Evolutionary conservation across 2,113 vertebrate species (phyloP).

Genomic region (Onychostruthus taczanowskii): DNA sequence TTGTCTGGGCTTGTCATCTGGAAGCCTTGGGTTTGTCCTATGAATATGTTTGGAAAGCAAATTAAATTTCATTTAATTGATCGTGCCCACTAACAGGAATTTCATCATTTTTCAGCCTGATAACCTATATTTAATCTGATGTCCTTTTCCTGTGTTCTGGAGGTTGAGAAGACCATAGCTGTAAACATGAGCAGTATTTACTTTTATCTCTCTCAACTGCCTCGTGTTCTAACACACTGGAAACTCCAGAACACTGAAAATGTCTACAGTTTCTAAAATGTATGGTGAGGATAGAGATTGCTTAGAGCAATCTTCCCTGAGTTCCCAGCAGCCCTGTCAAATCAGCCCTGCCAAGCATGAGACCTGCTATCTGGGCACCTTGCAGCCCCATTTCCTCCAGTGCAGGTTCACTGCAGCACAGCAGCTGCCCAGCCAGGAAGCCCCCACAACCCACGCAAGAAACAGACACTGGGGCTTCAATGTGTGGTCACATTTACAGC

Average conservation of each 20-base stretch:
- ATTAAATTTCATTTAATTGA: neutral
- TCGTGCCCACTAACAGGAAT: neutral
- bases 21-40: neutral
- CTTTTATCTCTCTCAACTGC: neutral
- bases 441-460: rapidly evolving
- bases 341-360: neutral
- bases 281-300: neutral
- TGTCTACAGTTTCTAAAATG: neutral
- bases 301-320: neutral
- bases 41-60: neutral
- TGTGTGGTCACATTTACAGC: neutral
- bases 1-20: neutral
- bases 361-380: neutral
- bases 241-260: neutral
- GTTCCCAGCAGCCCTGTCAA: neutral
- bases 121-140: neutral
- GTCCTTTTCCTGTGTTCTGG: neutral
- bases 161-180: neutral
- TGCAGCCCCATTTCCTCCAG: neutral
- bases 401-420: neutral
- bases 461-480: neutral
- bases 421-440: neutral
- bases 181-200: neutral
- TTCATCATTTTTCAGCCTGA: neutral
- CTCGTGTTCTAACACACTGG: neutral